Evolutionary conservation across 2,113 vertebrate genomes (phyloP), one percentile per base, ranked within the genome.

Genomic region (Vulpes vulpes): DNA sequence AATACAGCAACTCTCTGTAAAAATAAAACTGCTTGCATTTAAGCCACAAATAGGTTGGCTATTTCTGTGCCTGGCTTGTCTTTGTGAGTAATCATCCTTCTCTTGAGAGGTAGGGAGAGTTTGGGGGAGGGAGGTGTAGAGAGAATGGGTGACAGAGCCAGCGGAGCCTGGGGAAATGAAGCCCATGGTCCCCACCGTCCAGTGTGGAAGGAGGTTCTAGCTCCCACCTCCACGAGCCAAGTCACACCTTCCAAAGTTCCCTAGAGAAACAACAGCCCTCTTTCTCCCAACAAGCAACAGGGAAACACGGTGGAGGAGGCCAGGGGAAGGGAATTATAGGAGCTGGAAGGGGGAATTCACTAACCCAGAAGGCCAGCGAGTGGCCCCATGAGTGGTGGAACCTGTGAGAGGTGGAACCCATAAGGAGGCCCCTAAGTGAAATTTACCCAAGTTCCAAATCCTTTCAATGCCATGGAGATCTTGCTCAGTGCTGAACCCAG

Each of bases 1-100:
- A 97, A 95, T 86, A 96, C 89, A 92, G 95, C 93, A 62, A 92
- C 85, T 89, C 71, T 55, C 91, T 85, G 82, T 87, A 96, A 97
- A 98, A 97, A 98, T 97, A 98, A 98, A 97, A 86, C 97, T 92
- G 82, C 95, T 81, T 94, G 93, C 91, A 92, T 81, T 86, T 38
- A 95, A 97, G 95, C 97, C 96, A 89, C 97, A 98, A 96, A 98
- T 98, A 97, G 98, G 96, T 32, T 82, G 85, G 82, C 97, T 98
- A 95, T 97, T 97, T 97, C 97, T 81, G 96, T 43, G 92, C 91
- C 95, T 67, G 67, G 84, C 95, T 91, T 62, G 94, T 94, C 96
- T 92, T 93, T 94, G 82, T 79, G 94, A 96, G 92, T 94, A 94
- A 89, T 59, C 93, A 20, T 91, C 76, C 95, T 95, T 51, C 65